These are phyloP conservation scores for Epizoanthus stellaris DNA, from an alignment of 92 coral and sea anemone genomes.

Conservation along the genomic window DNA sequence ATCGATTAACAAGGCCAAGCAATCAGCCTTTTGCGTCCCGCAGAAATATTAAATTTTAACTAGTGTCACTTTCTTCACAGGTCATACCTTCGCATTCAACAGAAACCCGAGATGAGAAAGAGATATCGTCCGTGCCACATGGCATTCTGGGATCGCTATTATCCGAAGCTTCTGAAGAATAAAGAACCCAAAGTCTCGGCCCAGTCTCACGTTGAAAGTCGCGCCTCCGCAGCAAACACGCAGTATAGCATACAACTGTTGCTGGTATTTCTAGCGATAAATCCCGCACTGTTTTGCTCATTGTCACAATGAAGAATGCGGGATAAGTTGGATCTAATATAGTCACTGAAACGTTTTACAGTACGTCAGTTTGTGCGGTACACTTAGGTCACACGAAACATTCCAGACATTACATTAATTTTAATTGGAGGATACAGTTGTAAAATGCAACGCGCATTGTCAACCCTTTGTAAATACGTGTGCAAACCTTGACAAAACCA, in stretches of 20 bases:
- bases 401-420: no score
- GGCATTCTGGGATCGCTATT: constrained; percentile 29
- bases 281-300: neutral
- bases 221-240: neutral
- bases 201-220: neutral
- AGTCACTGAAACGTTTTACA: no score
- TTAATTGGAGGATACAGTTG: no score
- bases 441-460: no score
- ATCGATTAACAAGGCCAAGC: no score
- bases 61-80: neutral
- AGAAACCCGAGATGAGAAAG: constrained; percentile 1
- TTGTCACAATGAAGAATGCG: neutral
- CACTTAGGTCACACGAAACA: no score
- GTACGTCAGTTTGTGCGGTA: no score
- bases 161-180: constrained; percentile 3
- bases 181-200: neutral
- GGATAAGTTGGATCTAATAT: no score
- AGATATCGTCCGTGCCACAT: constrained; percentile 25
- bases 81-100: constrained; percentile 26
- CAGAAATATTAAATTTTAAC: no score
- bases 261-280: neutral
- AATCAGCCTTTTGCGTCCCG: no score
- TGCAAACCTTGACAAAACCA: no score
- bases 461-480: no score
- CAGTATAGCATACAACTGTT: neutral